A percentile compares a stretch with the other conserved stretches of the same genome.
Evolutionary conservation across 30 jellyfish, hydroid and myxozoan genomes (phyloP).

Genomic region (Haliclystus octoradiatus): DNA sequence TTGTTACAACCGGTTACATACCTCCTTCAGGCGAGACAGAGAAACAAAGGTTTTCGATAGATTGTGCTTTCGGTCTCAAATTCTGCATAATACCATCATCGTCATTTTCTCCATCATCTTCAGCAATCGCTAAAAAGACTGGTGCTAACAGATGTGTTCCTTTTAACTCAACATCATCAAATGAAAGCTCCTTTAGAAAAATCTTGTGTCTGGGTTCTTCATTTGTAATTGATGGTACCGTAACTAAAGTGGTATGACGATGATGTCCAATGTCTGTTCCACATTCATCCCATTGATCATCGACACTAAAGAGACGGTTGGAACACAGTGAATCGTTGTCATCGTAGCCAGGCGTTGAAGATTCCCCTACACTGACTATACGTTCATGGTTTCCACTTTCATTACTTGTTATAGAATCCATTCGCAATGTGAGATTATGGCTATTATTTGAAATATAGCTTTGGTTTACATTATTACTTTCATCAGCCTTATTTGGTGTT

Average conservation of each 20-base stretch:
- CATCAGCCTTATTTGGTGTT: background rate
- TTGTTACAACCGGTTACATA: background rate
- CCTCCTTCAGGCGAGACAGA: constrained; percentile 1
- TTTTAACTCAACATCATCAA: constrained; percentile 69
- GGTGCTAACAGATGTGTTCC: constrained; percentile 86
- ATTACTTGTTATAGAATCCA: background rate
- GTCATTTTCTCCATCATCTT: constrained; percentile 42
- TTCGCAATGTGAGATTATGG: background rate
- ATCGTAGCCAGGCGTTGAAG: background rate
- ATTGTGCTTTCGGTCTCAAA: constrained; percentile 61
- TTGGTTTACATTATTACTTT: background rate
- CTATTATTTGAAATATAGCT: background rate
- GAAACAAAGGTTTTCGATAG: constrained; percentile 71
- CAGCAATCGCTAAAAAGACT: constrained; percentile 86
- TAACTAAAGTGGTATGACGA: background rate
- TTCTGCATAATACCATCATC: constrained; percentile 53
- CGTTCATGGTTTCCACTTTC: background rate
- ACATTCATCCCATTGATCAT: background rate
- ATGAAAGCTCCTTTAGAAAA: constrained; percentile 63
- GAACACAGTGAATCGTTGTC: background rate
- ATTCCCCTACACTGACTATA: background rate
- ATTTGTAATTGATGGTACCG: background rate
- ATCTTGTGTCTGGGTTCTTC: constrained; percentile 20
- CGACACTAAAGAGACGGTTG: background rate
- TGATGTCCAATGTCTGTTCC: background rate